Evolutionary conservation across 1,140 invertebrate genomes (phyloP), one percentile per base, ranked within the genome.

Genomic region (Atta cephalotes): DNA sequence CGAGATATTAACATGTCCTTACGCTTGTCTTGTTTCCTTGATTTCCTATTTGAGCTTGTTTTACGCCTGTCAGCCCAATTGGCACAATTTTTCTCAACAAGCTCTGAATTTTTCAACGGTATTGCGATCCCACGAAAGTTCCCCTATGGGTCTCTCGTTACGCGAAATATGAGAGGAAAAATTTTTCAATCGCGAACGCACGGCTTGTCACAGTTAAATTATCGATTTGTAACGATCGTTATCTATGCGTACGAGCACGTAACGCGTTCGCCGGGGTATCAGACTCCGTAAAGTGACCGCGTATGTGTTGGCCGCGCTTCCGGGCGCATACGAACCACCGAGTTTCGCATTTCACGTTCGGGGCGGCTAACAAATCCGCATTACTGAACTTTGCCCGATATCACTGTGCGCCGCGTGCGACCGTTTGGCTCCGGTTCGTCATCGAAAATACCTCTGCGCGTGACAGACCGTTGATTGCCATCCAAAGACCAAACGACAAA

Each of bases 141-240:
- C 18, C 39, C 39, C 28, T 0, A 6, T 7, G n/a, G 14, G 2
- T 31, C 16, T 82, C 68, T 28, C 39, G 68, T 82, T 74, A 74
- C 76, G 84, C 63, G 7, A 63, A 56, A 78, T 68, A n/a, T 21
- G 53, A 0, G 16, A 10, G 35, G 65, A 80, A 28, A 84, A 76
- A 88, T 87, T 89, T 70, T 45, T 91, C 85, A 86, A 89, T 90
- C 87, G 87, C 79, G 87, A 66, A 86, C 86, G 84, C 62, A 80
- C 86, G 86, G 72, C 65, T 74, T 45, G 89, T 89, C 87, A 77
- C 87, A 88, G 85, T 86, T 89, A 81, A 92, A 92, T 93, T 91
- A 92, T 92, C 78, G 92, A 90, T 86, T 87, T 71, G 72, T 68
- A 84, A 86, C 82, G 91, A 92, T 92, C 88, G 89, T 91, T 90